A percentile compares a stretch with the other conserved stretches of the same genome.
Evolutionary conservation across 2,113 vertebrate species (phyloP).

Genomic region (Silurus meridionalis): DNA sequence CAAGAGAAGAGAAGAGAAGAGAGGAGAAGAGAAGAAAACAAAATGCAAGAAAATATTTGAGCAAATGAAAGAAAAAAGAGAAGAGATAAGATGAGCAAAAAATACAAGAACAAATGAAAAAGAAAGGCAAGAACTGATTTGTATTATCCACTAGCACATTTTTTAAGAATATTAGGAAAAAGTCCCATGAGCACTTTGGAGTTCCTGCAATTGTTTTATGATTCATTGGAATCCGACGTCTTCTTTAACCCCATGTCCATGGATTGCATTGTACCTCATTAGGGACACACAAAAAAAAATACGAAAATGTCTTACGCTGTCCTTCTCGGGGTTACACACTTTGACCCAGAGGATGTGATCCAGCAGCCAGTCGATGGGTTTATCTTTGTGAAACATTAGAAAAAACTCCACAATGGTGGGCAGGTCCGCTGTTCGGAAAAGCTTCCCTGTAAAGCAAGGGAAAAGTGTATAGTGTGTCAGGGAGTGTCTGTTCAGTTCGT

Average conservation of each 20-base stretch:
- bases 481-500: background rate
- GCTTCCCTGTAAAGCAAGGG: constrained; percentile 77
- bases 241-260: background rate
- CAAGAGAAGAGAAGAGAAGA: too few species aligned
- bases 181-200: too few species aligned
- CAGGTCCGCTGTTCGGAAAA: constrained; percentile 88
- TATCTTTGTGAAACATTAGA: constrained; percentile 96
- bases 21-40: too few species aligned
- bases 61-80: too few species aligned
- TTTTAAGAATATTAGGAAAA: too few species aligned
- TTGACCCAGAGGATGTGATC: constrained; percentile 98
- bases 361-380: constrained; percentile 94
- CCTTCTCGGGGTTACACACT: constrained; percentile 90
- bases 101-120: too few species aligned
- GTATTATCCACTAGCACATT: too few species aligned
- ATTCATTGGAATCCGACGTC: background rate
- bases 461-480: background rate
- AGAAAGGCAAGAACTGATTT: too few species aligned
- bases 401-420: constrained; percentile 90
- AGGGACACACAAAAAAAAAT: background rate
- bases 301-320: constrained; percentile 71
- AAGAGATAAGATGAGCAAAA: too few species aligned
- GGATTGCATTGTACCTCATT: too few species aligned
- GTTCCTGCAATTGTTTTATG: background rate
- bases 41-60: too few species aligned